phyloP scores from a whole-genome alignment of 2,113 vertebrate genomes.

The Callipepla californica region DNA sequence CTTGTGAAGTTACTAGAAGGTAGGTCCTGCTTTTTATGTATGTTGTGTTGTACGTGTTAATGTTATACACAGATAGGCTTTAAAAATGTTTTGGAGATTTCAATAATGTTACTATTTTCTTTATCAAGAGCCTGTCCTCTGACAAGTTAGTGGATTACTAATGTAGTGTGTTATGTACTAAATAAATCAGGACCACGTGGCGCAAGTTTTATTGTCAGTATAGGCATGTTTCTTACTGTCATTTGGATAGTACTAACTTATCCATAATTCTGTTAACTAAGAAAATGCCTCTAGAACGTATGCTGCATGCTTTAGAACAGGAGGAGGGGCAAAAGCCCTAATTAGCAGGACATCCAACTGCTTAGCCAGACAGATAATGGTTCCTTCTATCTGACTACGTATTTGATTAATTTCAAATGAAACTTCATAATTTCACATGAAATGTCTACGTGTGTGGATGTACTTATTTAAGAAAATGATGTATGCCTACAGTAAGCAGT shows the following conservation, averaged over 20 bases:
- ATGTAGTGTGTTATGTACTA: not conserved
- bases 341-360: not conserved
- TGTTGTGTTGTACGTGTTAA: not conserved
- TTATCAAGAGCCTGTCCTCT: not conserved
- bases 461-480: not conserved
- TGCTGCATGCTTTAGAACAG: not conserved
- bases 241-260: not conserved
- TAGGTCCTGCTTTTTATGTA: slow-evolving; percentile 71
- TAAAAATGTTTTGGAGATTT: not conserved
- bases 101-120: not conserved
- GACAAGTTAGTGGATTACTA: not conserved
- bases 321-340: not conserved
- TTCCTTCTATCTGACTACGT: not conserved
- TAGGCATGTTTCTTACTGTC: not conserved
- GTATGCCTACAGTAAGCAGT: not conserved
- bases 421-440: no score
- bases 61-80: not conserved
- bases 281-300: not conserved
- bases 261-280: not conserved
- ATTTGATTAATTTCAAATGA: not conserved
- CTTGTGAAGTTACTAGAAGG: slow-evolving; percentile 90
- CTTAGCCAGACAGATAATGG: not conserved
- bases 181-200: not conserved
- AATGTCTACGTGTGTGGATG: no score
- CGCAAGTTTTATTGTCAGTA: not conserved